Percentiles rank a stretch among this genome's conserved stretches.
Evolutionary conservation across 1,140 invertebrate species (phyloP).

Genomic region (Drosophila paulistorum): DNA sequence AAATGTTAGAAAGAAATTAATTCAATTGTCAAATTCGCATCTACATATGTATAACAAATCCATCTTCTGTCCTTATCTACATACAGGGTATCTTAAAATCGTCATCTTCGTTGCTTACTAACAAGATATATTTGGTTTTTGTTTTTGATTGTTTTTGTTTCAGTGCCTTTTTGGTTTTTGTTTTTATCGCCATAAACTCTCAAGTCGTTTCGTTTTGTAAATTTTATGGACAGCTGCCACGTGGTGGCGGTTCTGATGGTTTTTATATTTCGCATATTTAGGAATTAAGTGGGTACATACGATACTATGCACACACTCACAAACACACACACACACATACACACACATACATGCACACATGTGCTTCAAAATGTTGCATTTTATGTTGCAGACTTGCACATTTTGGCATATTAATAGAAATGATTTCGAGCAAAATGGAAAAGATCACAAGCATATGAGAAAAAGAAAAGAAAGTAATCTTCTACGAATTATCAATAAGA

Average conservation of each 20-base stretch:
- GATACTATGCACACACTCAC: not conserved
- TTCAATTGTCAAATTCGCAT: too few relatives aligned
- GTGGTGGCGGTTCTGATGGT: slow-evolving; percentile 40
- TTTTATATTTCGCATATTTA: slow-evolving; percentile 26
- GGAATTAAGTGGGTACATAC: slow-evolving; percentile 7
- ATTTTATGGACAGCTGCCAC: slow-evolving; percentile 29
- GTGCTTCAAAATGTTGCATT: slow-evolving; percentile 51
- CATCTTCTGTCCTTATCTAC: too few relatives aligned
- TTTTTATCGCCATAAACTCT: slow-evolving; percentile 46
- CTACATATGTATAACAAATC: too few relatives aligned
- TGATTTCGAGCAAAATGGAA: slow-evolving; percentile 41
- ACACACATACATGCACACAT: not conserved
- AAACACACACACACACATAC: slow-evolving; percentile 11
- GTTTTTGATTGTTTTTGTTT: slow-evolving; percentile 39
- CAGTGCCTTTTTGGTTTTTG: slow-evolving; percentile 36
- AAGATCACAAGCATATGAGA: not conserved
- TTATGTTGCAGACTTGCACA: slow-evolving; percentile 35
- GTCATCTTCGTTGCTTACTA: not conserved
- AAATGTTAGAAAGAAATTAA: too few relatives aligned
- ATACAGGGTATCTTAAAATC: not conserved
- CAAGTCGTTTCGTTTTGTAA: slow-evolving; percentile 25
- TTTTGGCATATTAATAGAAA: slow-evolving; percentile 60
- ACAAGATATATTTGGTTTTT: slow-evolving; percentile 3
- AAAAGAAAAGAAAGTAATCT: not conserved
- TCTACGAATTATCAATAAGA: not conserved